Evolutionary conservation across 2,797 vertebrate genomes (phyloP).

Genomic region (Lagorchestes hirsutus): DNA sequence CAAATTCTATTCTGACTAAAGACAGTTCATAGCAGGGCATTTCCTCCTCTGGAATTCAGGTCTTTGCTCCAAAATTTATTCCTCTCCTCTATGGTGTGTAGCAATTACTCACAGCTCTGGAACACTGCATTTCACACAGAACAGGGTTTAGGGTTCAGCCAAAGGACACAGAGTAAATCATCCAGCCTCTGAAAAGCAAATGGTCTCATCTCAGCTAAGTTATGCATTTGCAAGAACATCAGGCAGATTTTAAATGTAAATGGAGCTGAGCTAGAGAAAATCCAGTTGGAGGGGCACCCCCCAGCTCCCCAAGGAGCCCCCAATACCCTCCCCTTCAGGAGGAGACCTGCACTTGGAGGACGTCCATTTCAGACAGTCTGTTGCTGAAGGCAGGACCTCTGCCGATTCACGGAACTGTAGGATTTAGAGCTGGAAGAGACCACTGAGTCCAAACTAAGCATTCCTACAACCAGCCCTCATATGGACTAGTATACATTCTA

Average conservation of each 20-base stretch:
- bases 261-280: not conserved
- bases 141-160: conserved; percentile 70
- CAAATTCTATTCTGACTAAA: not conserved
- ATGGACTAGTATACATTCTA: not conserved
- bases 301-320: not conserved
- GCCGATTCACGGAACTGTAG: not conserved
- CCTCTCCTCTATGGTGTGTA: conserved; percentile 2
- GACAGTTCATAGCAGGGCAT: not conserved
- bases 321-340: not conserved
- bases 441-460: not conserved
- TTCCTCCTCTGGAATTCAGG: not conserved
- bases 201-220: conserved; percentile 12
- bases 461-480: not conserved
- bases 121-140: conserved; percentile 36
- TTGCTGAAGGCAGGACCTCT: not conserved
- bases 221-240: conserved; percentile 15
- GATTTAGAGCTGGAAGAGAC: not conserved
- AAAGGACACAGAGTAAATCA: conserved; percentile 36
- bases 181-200: conserved; percentile 30
- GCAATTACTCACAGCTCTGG: not conserved
- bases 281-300: not conserved
- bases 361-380: not conserved
- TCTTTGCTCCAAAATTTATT: not conserved
- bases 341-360: not conserved
- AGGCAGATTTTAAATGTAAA: not conserved